Conservation (phyloP, 1,140 invertebrate genomes). For the Drosophila sechellia region DNA sequence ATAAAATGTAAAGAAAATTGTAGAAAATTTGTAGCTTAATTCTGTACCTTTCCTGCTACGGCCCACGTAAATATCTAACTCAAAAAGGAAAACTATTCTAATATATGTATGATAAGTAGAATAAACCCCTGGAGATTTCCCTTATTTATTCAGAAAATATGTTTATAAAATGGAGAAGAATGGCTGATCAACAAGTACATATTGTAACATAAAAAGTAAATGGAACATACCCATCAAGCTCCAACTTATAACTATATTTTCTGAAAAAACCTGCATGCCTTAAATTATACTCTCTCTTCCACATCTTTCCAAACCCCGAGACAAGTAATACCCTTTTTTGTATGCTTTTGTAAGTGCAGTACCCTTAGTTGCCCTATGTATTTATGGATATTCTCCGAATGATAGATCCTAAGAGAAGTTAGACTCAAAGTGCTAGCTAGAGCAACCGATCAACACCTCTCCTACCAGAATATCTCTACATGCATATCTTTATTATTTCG, state of each 20-base stretch:
- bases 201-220: background rate
- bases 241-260: slow-evolving; percentile 33
- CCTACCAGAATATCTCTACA: slow-evolving; percentile 65
- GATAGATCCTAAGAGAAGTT: slow-evolving; percentile 54
- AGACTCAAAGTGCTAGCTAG: slow-evolving; percentile 66
- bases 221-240: background rate
- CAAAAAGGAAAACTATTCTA: slow-evolving; percentile 39
- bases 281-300: slow-evolving; percentile 7
- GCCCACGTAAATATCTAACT: slow-evolving; percentile 32
- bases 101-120: slow-evolving; percentile 35
- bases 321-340: slow-evolving; percentile 47
- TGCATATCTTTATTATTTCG: slow-evolving; percentile 58
- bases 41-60: slow-evolving; percentile 31
- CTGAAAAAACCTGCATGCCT: slow-evolving; percentile 45
- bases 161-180: slow-evolving; percentile 14
- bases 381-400: slow-evolving; percentile 56
- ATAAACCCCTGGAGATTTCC: slow-evolving; percentile 19
- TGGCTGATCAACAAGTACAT: too few species aligned
- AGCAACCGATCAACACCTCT: slow-evolving; percentile 84
- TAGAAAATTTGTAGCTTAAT: slow-evolving; percentile 46
- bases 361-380: slow-evolving; percentile 26
- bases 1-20: slow-evolving; percentile 42
- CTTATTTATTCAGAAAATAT: background rate
- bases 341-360: slow-evolving; percentile 59
- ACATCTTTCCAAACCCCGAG: slow-evolving; percentile 22